Percentiles rank a stretch among this genome's conserved stretches.
phyloP scores from a whole-genome alignment of 1,140 invertebrate genomes.

The Drosophila insularis region DNA sequence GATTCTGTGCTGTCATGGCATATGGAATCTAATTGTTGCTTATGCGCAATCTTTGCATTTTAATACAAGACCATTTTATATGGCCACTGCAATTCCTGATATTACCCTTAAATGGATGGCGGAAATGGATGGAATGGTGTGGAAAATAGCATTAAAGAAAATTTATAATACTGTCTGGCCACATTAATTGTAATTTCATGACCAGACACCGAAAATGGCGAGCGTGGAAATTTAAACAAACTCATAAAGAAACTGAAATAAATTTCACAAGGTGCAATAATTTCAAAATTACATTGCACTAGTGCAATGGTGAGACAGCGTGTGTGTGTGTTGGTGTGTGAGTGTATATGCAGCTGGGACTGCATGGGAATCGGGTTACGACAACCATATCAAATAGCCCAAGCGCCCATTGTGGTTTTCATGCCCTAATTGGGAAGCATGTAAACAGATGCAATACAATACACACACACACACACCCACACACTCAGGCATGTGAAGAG shows the following conservation, averaged over 20 bases:
- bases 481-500: not conserved
- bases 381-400: conserved; percentile 36
- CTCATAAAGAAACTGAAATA: conserved; percentile 71
- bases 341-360: conserved; percentile 4
- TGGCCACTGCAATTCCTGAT: conserved; percentile 13
- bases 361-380: conserved; percentile 22
- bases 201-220: conserved; percentile 1
- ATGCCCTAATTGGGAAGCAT: conserved; percentile 62
- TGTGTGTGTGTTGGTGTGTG: conserved; percentile 12
- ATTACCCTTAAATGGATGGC: too few species aligned
- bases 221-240: conserved; percentile 48
- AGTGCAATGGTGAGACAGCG: conserved; percentile 20
- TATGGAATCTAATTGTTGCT: conserved; percentile 53
- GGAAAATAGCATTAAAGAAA: not conserved
- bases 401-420: conserved; percentile 48
- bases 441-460: conserved; percentile 40
- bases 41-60: conserved; percentile 47
- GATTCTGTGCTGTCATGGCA: conserved; percentile 34
- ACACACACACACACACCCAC: conserved; percentile 14
- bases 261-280: conserved; percentile 68
- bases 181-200: conserved; percentile 9
- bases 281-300: conserved; percentile 57
- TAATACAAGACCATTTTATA: conserved; percentile 48
- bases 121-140: not conserved
- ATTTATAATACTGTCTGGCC: conserved; percentile 4